Conservation (phyloP, 2,888 invertebrate species). For the Spatulosminthurus flaviceps region DNA sequence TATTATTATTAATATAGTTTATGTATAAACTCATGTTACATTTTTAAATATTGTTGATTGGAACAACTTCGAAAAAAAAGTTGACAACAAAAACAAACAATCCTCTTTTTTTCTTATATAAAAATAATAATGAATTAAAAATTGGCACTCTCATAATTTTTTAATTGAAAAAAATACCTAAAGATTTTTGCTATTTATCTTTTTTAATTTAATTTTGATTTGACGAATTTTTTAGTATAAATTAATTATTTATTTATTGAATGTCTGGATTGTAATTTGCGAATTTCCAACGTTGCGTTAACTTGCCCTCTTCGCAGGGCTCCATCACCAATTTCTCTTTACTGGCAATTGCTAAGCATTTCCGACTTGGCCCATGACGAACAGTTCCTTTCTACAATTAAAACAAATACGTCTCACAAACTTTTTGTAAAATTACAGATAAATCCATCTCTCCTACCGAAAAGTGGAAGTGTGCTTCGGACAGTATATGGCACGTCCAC, state of each 20-base stretch:
- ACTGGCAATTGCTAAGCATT: conserved; percentile 68
- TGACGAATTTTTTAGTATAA: background rate
- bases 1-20: too few relatives aligned
- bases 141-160: conserved; percentile 38
- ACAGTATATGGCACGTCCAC: too few relatives aligned
- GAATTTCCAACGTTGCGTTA: conserved; percentile 66
- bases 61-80: conserved; percentile 6
- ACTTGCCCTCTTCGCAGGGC: conserved; percentile 65
- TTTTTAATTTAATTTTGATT: background rate
- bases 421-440: background rate
- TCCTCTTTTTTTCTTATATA: conserved; percentile 32
- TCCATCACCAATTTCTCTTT: conserved; percentile 66
- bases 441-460: conserved; percentile 9
- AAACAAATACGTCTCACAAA: background rate
- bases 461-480: too few relatives aligned
- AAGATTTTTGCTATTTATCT: background rate
- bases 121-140: conserved; percentile 42
- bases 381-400: conserved; percentile 66
- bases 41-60: too few relatives aligned
- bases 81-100: conserved; percentile 17
- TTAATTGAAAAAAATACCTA: background rate
- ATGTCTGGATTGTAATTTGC: conserved; percentile 63
- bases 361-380: conserved; percentile 68
- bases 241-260: background rate
- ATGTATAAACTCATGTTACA: conserved; percentile 6